These are phyloP conservation scores for Philaethria dido DNA, from an alignment of 2,888 invertebrate genomes.

Conservation along the genomic window DNA sequence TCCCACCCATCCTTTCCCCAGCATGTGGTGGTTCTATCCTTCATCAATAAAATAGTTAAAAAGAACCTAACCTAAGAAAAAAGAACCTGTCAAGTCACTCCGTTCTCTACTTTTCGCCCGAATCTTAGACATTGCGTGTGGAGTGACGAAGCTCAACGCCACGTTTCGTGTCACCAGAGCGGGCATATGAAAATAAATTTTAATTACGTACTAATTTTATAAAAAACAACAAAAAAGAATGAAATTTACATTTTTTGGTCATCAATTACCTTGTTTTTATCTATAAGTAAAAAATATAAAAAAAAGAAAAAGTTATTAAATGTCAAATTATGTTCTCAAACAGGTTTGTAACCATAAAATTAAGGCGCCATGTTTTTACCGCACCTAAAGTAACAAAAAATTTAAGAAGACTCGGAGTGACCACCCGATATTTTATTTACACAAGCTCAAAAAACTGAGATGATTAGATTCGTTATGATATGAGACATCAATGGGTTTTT, in stretches of 20 bases:
- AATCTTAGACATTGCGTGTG: too few relatives aligned
- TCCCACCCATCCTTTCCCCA: too few relatives aligned
- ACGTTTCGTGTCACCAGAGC: too few relatives aligned
- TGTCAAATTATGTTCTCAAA: slow-evolving; percentile 21
- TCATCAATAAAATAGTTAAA: too few relatives aligned
- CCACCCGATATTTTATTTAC: slow-evolving; percentile 17
- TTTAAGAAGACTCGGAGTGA: neutral
- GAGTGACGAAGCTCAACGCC: too few relatives aligned
- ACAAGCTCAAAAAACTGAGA: slow-evolving; percentile 9
- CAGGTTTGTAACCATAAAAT: slow-evolving; percentile 26
- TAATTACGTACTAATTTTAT: neutral
- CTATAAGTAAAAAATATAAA: slow-evolving; percentile 5
- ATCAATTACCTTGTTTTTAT: neutral
- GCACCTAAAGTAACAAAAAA: slow-evolving; percentile 17
- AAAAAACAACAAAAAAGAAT: neutral
- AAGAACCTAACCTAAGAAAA: too few relatives aligned
- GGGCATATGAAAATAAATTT: too few relatives aligned
- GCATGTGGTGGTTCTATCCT: too few relatives aligned
- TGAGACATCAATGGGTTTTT: neutral
- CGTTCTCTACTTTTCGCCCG: too few relatives aligned
- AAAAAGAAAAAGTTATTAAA: slow-evolving; percentile 16
- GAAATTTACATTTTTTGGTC: neutral
- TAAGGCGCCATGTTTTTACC: slow-evolving; percentile 31
- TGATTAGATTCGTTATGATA: slow-evolving; percentile 13
- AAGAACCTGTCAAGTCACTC: too few relatives aligned